phyloP scores from a whole-genome alignment of 2,797 vertebrate species.

The Macroramphosus scolopax region DNA sequence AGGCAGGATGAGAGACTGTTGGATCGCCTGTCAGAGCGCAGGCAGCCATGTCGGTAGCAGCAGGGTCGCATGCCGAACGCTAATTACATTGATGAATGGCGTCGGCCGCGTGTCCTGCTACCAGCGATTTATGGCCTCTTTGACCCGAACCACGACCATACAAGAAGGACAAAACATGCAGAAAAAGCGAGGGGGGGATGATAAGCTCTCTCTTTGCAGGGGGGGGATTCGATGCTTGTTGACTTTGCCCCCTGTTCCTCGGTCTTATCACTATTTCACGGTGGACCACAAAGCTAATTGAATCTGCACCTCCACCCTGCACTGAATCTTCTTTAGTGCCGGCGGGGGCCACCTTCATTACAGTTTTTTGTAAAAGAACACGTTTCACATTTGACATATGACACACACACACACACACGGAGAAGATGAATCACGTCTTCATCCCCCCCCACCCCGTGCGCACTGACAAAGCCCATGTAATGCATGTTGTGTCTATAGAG shows the following conservation, averaged over 20 bases:
- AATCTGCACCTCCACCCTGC: constrained; percentile 50
- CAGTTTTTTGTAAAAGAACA: constrained; percentile 26
- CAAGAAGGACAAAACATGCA: constrained; percentile 64
- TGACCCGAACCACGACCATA: constrained; percentile 63
- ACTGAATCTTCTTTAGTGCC: constrained; percentile 55
- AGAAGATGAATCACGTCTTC: constrained; percentile 21
- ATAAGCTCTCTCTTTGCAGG: constrained; percentile 2
- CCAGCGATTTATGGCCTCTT: constrained; percentile 66
- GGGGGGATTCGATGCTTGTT: constrained; percentile 53
- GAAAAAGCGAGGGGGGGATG: constrained; percentile 14
- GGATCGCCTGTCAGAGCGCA: constrained; percentile 67
- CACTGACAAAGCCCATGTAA: constrained; percentile 30
- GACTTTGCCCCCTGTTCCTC: constrained; percentile 54
- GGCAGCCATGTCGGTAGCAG: constrained; percentile 71
- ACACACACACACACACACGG: constrained; percentile 14
- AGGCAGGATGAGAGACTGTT: constrained; percentile 34
- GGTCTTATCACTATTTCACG: constrained; percentile 60
- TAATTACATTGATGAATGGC: constrained; percentile 83
- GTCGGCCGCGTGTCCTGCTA: constrained; percentile 54
- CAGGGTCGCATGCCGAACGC: constrained; percentile 65
- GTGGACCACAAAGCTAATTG: constrained; percentile 56
- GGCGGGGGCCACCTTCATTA: constrained; percentile 45
- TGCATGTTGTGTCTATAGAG: constrained; percentile 18
- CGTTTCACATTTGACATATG: constrained; percentile 52
- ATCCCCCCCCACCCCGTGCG: constrained; percentile 30